Evolutionary conservation across 2,113 vertebrate species (phyloP).

Genomic region (Balaenoptera acutorostrata): DNA sequence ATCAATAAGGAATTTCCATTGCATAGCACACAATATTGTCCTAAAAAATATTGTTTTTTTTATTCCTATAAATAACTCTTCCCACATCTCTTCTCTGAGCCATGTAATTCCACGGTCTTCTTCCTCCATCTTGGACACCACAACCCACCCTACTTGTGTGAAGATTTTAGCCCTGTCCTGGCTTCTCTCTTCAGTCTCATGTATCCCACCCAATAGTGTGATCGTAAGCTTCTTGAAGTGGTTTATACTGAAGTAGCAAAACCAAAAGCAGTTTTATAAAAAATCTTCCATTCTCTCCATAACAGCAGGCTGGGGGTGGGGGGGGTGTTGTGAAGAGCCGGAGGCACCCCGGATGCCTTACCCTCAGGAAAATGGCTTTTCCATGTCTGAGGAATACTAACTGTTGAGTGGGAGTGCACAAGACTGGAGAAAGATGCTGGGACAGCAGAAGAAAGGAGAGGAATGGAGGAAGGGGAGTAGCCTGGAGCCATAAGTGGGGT

Average conservation of each 20-base stretch:
- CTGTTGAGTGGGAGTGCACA: not conserved
- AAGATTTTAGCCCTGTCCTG: not conserved
- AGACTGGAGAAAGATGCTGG: not conserved
- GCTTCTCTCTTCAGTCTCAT: not conserved
- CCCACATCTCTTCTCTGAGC: not conserved
- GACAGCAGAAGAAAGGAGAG: not conserved
- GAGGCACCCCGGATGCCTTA: not conserved
- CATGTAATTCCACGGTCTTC: not conserved
- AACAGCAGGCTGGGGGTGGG: not conserved
- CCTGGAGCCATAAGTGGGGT: not conserved
- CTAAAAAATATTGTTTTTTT: not conserved
- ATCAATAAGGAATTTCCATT: not conserved
- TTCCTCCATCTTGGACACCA: not conserved
- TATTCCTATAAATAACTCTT: not conserved
- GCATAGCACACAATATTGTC: not conserved
- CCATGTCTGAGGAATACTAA: not conserved
- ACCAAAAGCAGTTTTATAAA: not conserved
- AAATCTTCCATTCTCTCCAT: not conserved
- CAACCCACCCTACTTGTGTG: not conserved
- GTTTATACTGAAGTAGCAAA: not conserved
- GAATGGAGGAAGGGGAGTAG: not conserved
- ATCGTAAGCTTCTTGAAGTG: not conserved
- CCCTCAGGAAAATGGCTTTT: not conserved
- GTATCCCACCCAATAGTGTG: not conserved
- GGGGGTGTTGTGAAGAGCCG: not conserved